phyloP scores from a whole-genome alignment of 2,797 vertebrate species.

The Otus scops region DNA sequence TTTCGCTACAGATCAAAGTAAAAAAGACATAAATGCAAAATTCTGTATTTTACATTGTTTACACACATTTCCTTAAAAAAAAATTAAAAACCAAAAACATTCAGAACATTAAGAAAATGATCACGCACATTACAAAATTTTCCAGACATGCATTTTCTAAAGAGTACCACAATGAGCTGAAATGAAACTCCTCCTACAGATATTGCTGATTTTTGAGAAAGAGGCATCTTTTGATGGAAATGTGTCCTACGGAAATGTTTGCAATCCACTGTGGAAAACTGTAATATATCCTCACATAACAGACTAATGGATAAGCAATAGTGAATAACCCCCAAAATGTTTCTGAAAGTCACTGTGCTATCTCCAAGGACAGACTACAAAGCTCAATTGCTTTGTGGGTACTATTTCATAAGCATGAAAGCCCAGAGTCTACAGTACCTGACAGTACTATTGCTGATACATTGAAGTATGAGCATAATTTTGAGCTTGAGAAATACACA shows the following conservation, averaged over 20 bases:
- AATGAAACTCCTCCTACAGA: not conserved
- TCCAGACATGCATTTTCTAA: not conserved
- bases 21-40: not conserved
- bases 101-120: not conserved
- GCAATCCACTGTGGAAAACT: not conserved
- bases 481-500: not conserved
- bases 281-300: not conserved
- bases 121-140: accelerated
- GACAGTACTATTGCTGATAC: not conserved
- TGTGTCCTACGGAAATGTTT: not conserved
- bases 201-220: not conserved
- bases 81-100: not conserved
- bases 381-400: not conserved
- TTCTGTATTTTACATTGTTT: not conserved
- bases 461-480: not conserved
- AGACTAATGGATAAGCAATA: not conserved
- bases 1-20: not conserved
- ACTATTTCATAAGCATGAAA: not conserved
- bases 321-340: not conserved
- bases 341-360: not conserved
- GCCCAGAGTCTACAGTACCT: not conserved
- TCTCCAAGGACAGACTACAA: not conserved
- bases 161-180: not conserved
- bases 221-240: not conserved
- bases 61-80: not conserved